These are phyloP conservation scores for Carabus problematicus DNA, from an alignment of 2,888 invertebrate species.

Conservation along the genomic window DNA sequence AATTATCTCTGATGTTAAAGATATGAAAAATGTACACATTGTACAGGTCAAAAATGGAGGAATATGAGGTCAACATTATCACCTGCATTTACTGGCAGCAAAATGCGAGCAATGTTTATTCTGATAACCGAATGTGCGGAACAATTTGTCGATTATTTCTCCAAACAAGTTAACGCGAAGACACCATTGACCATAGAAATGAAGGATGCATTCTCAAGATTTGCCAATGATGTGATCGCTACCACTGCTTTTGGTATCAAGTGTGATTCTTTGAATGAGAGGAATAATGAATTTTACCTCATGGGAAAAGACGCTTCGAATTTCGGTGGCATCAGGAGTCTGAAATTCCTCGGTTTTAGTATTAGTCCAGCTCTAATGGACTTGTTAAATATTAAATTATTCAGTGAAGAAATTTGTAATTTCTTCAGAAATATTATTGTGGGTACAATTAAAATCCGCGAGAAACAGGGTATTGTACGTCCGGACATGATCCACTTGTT, in stretches of 20 bases:
- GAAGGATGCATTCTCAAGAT: constrained; percentile 59
- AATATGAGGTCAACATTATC: constrained; percentile 41
- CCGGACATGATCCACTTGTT: constrained; percentile 62
- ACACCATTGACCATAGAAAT: constrained; percentile 52
- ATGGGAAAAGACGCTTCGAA: constrained; percentile 60
- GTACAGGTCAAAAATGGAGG: constrained; percentile 38
- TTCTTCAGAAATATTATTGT: constrained; percentile 46
- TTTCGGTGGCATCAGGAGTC: constrained; percentile 49
- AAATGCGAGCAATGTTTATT: constrained; percentile 41
- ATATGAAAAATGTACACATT: background rate
- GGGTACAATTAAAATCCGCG: constrained; percentile 44
- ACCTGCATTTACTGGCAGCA: constrained; percentile 44
- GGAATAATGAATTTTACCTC: constrained; percentile 62
- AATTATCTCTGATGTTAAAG: too few species aligned
- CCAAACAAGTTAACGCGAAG: constrained; percentile 29
- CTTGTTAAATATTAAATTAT: constrained; percentile 11
- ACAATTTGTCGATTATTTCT: constrained; percentile 44
- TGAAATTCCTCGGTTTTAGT: constrained; percentile 25
- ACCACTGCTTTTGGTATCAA: constrained; percentile 61
- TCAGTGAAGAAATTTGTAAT: constrained; percentile 15
- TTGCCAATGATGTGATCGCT: constrained; percentile 62
- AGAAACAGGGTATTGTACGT: constrained; percentile 45
- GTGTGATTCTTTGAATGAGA: constrained; percentile 62
- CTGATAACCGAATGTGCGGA: constrained; percentile 38
- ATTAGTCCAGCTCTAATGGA: constrained; percentile 16